Evolutionary conservation across 1,140 invertebrate species (phyloP), one percentile per base, ranked within the genome.

Genomic region (Brachionus plicatilis): DNA sequence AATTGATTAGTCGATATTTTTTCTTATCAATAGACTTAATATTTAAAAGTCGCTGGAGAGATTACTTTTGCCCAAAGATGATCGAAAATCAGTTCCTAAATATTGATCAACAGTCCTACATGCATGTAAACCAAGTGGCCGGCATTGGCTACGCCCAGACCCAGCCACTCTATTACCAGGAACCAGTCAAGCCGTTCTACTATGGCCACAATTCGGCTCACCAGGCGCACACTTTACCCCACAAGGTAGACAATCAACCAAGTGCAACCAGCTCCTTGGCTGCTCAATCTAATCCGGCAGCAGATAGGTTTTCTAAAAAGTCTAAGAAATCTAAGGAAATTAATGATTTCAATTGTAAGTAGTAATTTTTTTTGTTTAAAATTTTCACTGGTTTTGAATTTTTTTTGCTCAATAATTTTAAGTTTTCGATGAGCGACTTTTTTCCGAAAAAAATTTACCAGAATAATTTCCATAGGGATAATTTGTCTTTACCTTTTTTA

Each of bases 1-100:
- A 20, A 72, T 72, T 72, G 68, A 72, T 72, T 72, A 43, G 33
- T 72, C 33, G 66, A 68, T 72, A 72, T 45, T 43, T 45, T 41
- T 43, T 72, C 33, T 72, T 43, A n/a, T 37, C 7, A 41, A 20
- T 17, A 72, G 33, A 68, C 29, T 33, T 27, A 60, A 60, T 60
- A 60, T 60, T 24, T 60, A 9, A 60, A 60, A 60, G 53, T 60
- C n/a, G 53, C 9, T 20, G 20, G 17, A 17, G 9, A 60, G 12
- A n/a, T 56, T 4, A 27, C 20, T 60, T 60, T 60, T 20, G 53
- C 6, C 53, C 20, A 8, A 60, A 60, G 20, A 72, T 72, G 68
- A 41, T 72, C 11, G 68, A 72, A 72, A 72, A 72, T 43, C 68
- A 72, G 7, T 43, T 43, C 17, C 41, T 45, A 9, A 72, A 45